These are phyloP conservation scores for Cremastobaeus sp. DNA, from an alignment of 2,888 invertebrate genomes.

Conservation along the genomic window DNA sequence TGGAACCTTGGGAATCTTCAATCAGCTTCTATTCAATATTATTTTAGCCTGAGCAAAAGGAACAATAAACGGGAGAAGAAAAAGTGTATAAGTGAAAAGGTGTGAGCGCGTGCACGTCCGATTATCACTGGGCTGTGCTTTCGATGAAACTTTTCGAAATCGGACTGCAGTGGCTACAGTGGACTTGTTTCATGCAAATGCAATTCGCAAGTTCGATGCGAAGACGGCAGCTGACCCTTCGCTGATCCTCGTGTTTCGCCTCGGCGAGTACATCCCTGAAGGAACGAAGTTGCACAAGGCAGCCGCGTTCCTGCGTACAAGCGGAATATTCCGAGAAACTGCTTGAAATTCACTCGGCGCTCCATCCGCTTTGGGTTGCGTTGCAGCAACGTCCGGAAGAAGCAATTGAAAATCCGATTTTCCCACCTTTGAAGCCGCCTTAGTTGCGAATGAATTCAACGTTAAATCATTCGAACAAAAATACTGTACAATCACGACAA, in stretches of 20 bases:
- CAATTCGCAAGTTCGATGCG: slow-evolving; percentile 71
- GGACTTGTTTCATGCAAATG: slow-evolving; percentile 75
- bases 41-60: slow-evolving; percentile 13
- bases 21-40: too few species aligned
- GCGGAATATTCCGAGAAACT: slow-evolving; percentile 66
- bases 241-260: slow-evolving; percentile 48
- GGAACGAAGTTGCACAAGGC: slow-evolving; percentile 56
- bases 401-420: slow-evolving; percentile 76
- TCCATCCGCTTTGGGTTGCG: slow-evolving; percentile 62
- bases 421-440: slow-evolving; percentile 64
- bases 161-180: slow-evolving; percentile 53
- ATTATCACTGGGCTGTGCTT: slow-evolving; percentile 46
- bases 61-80: too few species aligned
- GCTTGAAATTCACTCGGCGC: slow-evolving; percentile 75
- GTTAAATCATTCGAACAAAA: slow-evolving; percentile 66
- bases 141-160: slow-evolving; percentile 62
- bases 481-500: slow-evolving; percentile 41
- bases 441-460: slow-evolving; percentile 59
- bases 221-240: slow-evolving; percentile 61
- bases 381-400: slow-evolving; percentile 57
- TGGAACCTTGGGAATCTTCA: too few species aligned
- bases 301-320: slow-evolving; percentile 54
- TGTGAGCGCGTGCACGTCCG: slow-evolving; percentile 39
- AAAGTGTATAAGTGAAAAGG: slow-evolving; percentile 19
- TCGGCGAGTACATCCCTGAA: slow-evolving; percentile 35